A percentile compares a stretch with the other conserved stretches of the same genome.
Evolutionary conservation across 2,797 vertebrate genomes (phyloP).

Genomic region (Allobates femoralis): DNA sequence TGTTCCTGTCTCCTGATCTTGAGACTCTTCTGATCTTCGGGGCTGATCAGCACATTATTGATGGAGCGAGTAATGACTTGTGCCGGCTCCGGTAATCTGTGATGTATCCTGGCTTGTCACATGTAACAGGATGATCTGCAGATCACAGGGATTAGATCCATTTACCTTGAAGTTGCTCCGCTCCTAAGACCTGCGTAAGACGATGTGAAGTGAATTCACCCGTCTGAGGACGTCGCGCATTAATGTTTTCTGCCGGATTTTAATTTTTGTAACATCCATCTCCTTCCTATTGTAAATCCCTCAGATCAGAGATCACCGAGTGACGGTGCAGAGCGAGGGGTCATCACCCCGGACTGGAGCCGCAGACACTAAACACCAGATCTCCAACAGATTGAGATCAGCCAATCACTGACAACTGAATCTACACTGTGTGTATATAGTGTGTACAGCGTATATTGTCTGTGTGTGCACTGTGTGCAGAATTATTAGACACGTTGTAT

Average conservation of each 20-base stretch:
- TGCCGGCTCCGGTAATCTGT: slow-evolving; percentile 18
- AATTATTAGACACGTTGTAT: too few species aligned
- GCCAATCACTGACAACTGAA: too few species aligned
- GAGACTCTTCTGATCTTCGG: not conserved
- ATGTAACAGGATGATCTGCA: slow-evolving; percentile 27
- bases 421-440: too few species aligned
- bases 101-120: not conserved
- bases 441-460: too few species aligned
- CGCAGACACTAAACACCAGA: not conserved
- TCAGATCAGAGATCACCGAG: not conserved
- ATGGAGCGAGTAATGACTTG: slow-evolving; percentile 22
- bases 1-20: not conserved
- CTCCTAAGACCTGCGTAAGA: not conserved
- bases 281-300: not conserved
- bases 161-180: not conserved
- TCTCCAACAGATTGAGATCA: too few species aligned
- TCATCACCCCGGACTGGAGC: not conserved
- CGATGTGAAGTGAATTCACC: not conserved
- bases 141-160: not conserved
- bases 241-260: not conserved
- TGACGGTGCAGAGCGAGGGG: too few species aligned
- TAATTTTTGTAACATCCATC: not conserved
- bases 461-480: too few species aligned
- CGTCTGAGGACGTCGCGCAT: not conserved
- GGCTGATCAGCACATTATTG: not conserved